Evolutionary conservation across 2,113 vertebrate species (phyloP).

Genomic region (Marcusenius ussheri): DNA sequence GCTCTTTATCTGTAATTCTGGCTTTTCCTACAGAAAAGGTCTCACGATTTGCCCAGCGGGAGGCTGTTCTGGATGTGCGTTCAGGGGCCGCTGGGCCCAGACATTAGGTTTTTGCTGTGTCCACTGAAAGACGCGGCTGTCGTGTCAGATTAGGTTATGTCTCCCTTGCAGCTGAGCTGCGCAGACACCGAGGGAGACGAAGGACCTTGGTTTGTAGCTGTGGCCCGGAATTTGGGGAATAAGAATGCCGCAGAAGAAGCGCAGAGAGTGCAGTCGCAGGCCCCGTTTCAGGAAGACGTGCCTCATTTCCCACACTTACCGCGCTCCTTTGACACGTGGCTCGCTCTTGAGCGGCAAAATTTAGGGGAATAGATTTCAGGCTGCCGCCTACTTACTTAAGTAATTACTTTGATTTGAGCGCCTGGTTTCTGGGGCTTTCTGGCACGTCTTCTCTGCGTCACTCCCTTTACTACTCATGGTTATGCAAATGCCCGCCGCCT

Average conservation of each 20-base stretch:
- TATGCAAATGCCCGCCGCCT: background rate
- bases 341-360: background rate
- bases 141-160: background rate
- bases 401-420: conserved; percentile 1
- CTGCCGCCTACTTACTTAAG: background rate
- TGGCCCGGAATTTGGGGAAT: background rate
- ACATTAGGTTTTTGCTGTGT: background rate
- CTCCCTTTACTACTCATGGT: background rate
- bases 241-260: background rate
- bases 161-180: background rate
- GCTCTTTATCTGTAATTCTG: background rate
- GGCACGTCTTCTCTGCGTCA: background rate
- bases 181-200: background rate
- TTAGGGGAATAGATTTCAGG: background rate
- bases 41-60: background rate
- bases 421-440: background rate
- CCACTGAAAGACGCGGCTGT: background rate
- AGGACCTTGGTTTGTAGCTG: background rate
- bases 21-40: background rate
- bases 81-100: background rate
- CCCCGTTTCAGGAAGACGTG: background rate
- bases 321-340: background rate
- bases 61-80: background rate
- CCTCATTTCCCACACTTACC: background rate
- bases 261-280: background rate